Conservation (phyloP, 2,888 invertebrate species). For the Synergus umbraculus region DNA sequence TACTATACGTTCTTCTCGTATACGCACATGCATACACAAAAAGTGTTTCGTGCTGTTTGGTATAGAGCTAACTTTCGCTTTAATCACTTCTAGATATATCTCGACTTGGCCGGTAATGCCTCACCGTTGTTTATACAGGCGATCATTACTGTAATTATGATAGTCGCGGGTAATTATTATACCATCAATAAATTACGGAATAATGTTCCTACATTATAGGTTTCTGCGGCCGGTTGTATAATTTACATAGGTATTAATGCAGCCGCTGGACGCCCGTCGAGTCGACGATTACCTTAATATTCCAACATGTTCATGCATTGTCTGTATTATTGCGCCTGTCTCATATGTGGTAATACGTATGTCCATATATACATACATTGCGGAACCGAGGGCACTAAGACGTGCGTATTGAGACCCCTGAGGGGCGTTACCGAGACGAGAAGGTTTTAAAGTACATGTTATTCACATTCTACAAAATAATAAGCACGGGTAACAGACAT, state of each 20-base stretch:
- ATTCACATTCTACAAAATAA: constrained; percentile 30
- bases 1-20: constrained; percentile 37
- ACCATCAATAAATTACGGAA: constrained; percentile 63
- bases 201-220: constrained; percentile 62
- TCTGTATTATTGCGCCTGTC: constrained; percentile 57
- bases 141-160: constrained; percentile 63
- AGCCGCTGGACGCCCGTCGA: constrained; percentile 56
- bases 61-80: constrained; percentile 53
- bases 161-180: constrained; percentile 62
- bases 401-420: not conserved
- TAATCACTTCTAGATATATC: constrained; percentile 57
- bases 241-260: constrained; percentile 61
- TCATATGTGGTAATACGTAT: constrained; percentile 30
- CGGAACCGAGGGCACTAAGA: constrained; percentile 40
- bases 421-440: constrained; percentile 30
- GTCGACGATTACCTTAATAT: constrained; percentile 58
- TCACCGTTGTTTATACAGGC: constrained; percentile 60
- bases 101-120: constrained; percentile 45
- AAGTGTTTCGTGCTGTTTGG: not conserved
- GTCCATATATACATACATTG: constrained; percentile 36
- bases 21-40: not conserved
- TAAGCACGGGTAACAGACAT: constrained; percentile 15
- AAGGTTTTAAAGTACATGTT: constrained; percentile 33
- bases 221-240: constrained; percentile 57
- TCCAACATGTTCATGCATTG: constrained; percentile 53